Evolutionary conservation across 2,888 invertebrate genomes (phyloP).

Genomic region (Coelopa pilipes): DNA sequence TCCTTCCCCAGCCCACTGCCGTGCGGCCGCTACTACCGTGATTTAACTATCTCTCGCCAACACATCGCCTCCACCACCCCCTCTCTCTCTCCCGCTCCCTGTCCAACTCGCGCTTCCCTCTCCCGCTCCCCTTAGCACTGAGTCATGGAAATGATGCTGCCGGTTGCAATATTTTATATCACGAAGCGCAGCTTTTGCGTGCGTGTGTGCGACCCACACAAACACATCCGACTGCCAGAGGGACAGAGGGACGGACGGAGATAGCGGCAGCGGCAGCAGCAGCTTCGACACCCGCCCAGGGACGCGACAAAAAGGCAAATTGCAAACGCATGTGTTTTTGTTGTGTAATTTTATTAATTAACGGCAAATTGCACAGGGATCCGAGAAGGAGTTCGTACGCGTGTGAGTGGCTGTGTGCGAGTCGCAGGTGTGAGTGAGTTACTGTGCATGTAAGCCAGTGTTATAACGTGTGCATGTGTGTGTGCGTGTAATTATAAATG

Average conservation of each 20-base stretch:
- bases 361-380: conserved; percentile 19
- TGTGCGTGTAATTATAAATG: background rate
- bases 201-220: too few species aligned
- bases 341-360: conserved; percentile 19
- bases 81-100: too few species aligned
- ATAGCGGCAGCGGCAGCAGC: too few species aligned
- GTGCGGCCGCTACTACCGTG: too few species aligned
- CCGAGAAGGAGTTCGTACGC: background rate
- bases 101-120: too few species aligned
- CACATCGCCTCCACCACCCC: too few species aligned
- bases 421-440: conserved; percentile 1
- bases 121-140: background rate
- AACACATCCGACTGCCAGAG: background rate
- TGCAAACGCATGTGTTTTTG: conserved; percentile 19
- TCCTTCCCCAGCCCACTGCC: too few species aligned
- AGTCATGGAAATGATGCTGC: background rate
- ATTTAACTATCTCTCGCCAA: too few species aligned
- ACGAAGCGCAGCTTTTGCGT: background rate
- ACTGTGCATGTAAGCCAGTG: background rate
- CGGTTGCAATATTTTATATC: background rate
- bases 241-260: background rate
- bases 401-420: background rate
- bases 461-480: background rate
- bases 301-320: conserved; percentile 13
- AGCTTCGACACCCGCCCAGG: background rate